These are phyloP conservation scores for Eonycteris spelaea DNA, from an alignment of 2,113 vertebrate species.

Conservation along the genomic window DNA sequence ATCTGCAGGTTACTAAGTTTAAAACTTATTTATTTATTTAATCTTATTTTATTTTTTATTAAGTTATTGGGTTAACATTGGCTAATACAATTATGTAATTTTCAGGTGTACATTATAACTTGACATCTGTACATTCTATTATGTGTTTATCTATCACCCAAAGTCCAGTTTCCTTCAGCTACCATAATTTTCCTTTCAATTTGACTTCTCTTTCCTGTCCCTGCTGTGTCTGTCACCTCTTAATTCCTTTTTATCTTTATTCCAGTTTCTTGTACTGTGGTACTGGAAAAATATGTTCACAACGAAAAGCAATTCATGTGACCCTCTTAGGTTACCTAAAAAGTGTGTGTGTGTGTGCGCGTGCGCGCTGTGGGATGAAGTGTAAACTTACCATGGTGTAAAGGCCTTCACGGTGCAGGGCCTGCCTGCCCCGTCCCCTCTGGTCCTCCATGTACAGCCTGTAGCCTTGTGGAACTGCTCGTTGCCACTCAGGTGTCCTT, in stretches of 20 bases:
- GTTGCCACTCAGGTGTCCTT: not conserved
- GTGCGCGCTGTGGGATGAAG: not conserved
- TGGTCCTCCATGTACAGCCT: rapidly evolving
- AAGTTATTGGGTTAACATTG: too few species aligned
- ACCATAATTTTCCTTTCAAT: not conserved
- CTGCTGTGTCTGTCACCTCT: not conserved
- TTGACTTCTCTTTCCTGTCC: not conserved
- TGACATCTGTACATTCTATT: too few species aligned
- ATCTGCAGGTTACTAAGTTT: not conserved
- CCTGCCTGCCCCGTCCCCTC: not conserved
- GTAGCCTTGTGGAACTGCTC: not conserved
- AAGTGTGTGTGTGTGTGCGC: rapidly evolving
- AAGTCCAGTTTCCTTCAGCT: too few species aligned
- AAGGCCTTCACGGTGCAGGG: not conserved
- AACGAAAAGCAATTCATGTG: not conserved
- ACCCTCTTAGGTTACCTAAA: not conserved
- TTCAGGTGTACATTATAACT: too few species aligned
- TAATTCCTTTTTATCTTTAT: not conserved
- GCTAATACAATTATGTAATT: too few species aligned
- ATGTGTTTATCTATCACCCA: too few species aligned
- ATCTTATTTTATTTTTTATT: too few species aligned
- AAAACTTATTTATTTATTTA: not conserved
- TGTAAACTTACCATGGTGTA: rapidly evolving
- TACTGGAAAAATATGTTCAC: not conserved
- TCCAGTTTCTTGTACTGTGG: not conserved